A percentile compares a stretch with the other conserved stretches of the same genome.
These are phyloP conservation scores for Spongilla lacustris DNA, from an alignment of 37 sponge, comb jelly and placozoan genomes.

Conservation along the genomic window DNA sequence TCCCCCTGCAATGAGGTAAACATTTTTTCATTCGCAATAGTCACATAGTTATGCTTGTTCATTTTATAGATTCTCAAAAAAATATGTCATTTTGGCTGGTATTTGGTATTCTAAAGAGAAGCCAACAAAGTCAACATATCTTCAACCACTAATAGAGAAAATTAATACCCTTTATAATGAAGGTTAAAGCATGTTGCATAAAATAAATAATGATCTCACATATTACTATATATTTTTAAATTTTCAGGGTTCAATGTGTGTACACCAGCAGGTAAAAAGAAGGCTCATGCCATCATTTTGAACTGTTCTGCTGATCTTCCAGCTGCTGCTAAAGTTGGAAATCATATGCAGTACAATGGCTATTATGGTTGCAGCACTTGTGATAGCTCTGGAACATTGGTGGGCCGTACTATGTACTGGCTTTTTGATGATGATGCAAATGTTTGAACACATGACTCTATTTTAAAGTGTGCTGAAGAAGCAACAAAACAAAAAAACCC, in stretches of 20 bases:
- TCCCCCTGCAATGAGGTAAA: slow-evolving; percentile 1
- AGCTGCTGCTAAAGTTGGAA: slow-evolving; percentile 1
- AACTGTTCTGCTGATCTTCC: not conserved
- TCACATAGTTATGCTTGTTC: not conserved
- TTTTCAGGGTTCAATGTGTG: not conserved
- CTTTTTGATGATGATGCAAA: not conserved
- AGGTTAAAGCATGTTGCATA: not conserved
- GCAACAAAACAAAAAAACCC: not conserved
- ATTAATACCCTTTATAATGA: not conserved
- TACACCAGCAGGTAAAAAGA: not conserved
- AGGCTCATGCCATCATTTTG: slow-evolving; percentile 1
- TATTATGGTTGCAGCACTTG: not conserved
- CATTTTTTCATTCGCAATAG: not conserved
- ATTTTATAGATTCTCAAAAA: not conserved
- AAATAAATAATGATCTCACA: not conserved
- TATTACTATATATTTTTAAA: not conserved
- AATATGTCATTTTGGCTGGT: not conserved
- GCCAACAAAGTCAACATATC: not conserved
- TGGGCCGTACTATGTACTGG: not conserved
- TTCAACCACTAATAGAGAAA: slow-evolving; percentile 1
- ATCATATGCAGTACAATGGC: not conserved
- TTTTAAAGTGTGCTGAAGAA: not conserved
- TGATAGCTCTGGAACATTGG: not conserved
- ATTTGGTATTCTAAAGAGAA: not conserved
- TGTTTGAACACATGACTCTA: not conserved